Evolutionary conservation across 1,140 invertebrate genomes (phyloP).

Genomic region (Aphelenchoides besseyi): DNA sequence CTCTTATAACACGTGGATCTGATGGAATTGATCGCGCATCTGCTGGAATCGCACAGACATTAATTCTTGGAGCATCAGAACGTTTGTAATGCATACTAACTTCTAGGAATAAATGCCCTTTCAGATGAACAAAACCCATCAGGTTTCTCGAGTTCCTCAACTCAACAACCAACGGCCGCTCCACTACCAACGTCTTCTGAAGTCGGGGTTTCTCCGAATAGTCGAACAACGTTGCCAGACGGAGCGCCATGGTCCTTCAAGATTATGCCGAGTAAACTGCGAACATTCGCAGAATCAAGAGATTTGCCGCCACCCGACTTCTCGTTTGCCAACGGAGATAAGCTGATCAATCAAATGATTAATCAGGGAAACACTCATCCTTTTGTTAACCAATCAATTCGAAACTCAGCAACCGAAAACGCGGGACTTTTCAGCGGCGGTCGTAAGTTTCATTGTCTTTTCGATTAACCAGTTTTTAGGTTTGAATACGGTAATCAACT

Average conservation of each 20-base stretch:
- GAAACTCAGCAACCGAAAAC: neutral
- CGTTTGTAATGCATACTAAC: neutral
- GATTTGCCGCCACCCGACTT: slow-evolving; percentile 5
- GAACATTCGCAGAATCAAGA: slow-evolving; percentile 1
- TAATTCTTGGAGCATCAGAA: neutral
- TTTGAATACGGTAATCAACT: slow-evolving; percentile 37
- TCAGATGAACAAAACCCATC: too few relatives aligned
- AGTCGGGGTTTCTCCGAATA: neutral
- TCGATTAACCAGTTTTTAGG: slow-evolving; percentile 24
- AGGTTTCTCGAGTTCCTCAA: too few relatives aligned
- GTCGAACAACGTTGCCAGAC: slow-evolving; percentile 11
- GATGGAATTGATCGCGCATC: neutral
- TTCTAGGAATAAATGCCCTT: neutral
- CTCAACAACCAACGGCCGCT: neutral
- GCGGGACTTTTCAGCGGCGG: slow-evolving; percentile 33
- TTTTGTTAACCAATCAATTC: neutral
- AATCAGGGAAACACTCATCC: neutral
- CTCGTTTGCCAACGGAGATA: neutral
- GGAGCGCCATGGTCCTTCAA: slow-evolving; percentile 18
- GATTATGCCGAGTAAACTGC: slow-evolving; percentile 8
- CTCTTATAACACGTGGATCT: neutral
- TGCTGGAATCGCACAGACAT: neutral
- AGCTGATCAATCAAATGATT: neutral
- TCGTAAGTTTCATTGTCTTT: slow-evolving; percentile 18
- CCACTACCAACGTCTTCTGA: neutral